Percentiles rank a stretch among this genome's conserved stretches.
These are phyloP conservation scores for Blastobasis lacticolella DNA, from an alignment of 2,888 invertebrate species.

Conservation along the genomic window DNA sequence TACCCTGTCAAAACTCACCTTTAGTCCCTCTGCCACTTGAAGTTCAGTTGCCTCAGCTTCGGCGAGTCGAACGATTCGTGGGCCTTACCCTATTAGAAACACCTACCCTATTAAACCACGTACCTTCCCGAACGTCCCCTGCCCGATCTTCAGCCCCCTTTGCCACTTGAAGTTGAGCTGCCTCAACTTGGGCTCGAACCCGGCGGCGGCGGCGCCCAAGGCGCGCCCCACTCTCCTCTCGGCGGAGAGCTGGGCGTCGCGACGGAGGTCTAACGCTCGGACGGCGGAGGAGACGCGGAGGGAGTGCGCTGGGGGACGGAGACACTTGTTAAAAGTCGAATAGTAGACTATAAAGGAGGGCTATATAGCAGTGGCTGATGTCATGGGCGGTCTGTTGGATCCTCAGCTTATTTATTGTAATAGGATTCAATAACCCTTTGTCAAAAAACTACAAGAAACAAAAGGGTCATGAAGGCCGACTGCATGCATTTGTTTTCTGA, in stretches of 20 bases:
- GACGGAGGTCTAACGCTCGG: conserved; percentile 74
- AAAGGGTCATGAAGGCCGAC: too few relatives aligned
- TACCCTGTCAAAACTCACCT: too few relatives aligned
- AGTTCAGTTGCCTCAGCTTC: conserved; percentile 85
- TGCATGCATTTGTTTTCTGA: too few relatives aligned
- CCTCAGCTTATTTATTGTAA: too few relatives aligned
- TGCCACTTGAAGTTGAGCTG: conserved; percentile 96
- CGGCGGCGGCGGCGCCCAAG: conserved; percentile 57
- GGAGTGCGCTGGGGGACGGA: conserved; percentile 36
- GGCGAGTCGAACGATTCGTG: too few relatives aligned
- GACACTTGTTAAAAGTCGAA: background rate
- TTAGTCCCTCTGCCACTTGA: conserved; percentile 96
- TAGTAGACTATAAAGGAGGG: background rate
- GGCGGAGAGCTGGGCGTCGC: conserved; percentile 76
- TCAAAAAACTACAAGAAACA: too few relatives aligned
- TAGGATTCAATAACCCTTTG: too few relatives aligned
- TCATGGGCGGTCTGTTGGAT: too few relatives aligned
- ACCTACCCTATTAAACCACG: background rate
- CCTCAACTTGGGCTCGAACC: conserved; percentile 81
- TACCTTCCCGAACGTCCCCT: conserved; percentile 91
- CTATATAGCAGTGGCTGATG: background rate
- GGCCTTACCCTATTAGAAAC: background rate
- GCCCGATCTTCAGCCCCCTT: conserved; percentile 91
- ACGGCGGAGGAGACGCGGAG: conserved; percentile 64
- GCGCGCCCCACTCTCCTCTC: conserved; percentile 39